Evolutionary conservation across 2,797 vertebrate species (phyloP), one percentile per base, ranked within the genome.

Genomic region (Peromyscus nudipes): DNA sequence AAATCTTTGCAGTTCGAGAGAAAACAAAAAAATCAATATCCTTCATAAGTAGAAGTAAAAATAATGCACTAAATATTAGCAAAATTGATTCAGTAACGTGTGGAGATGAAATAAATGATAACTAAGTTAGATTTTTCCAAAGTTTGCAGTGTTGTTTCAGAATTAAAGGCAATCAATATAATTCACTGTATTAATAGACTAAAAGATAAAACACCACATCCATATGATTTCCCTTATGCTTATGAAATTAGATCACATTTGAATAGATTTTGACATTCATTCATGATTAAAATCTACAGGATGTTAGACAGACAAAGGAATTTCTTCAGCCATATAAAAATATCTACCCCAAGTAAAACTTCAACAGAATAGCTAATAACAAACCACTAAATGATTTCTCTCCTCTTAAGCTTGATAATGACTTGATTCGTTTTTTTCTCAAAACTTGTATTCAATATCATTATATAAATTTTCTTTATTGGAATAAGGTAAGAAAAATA

Each of bases 401-500:
- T 93, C 14, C 27, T 29, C 37, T 92, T n/a, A 90, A 67, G n/a
- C 80, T 43, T 49, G 67, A 77, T 34, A 83, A 49, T n/a, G 84
- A 49, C 21, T 49, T 67, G 55, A 25, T 90, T 71, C 57, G 0
- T 77, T 94, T 6, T 9, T 69, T 29, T 79, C 31, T 65, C 16
- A 92, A 13, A 60, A n/a, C 27, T 79, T 60, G 13, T 31, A 82
- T 34, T 55, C 46, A 92, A 31, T 29, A 71, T 65, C 76, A 67
- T 80, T 46, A 65, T 34, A 52, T 10, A 85, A 23, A 27, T 80
- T 46, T 65, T 79, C 40, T 25, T 73, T n/a, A 79, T 31, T 80
- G 16, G 62, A 79, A 89, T 88, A 83, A 96, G 55, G 34, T 55
- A 93, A 93, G 64, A 93, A 96, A 91, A 95, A 81, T 43, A 82